These are phyloP conservation scores for Numenius phaeopus DNA, from an alignment of 2,797 vertebrate species.

Conservation along the genomic window DNA sequence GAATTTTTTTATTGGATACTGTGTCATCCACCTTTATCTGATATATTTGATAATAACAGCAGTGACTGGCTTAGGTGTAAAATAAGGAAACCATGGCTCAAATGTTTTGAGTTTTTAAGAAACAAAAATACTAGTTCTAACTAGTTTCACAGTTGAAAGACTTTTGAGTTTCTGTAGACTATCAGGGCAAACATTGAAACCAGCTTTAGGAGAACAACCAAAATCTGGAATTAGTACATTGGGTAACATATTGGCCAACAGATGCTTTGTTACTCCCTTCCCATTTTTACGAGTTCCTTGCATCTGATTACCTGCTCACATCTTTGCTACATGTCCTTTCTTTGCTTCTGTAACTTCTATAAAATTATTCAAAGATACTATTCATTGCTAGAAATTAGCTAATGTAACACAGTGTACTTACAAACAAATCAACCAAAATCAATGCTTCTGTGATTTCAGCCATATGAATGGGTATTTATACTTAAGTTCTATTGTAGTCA, in stretches of 20 bases:
- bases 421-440: neutral
- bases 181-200: neutral
- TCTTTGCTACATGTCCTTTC: neutral
- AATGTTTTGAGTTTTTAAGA: neutral
- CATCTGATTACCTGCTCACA: neutral
- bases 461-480: neutral
- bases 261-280: conserved; percentile 20
- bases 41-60: neutral
- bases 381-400: neutral
- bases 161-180: neutral
- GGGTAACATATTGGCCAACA: conserved; percentile 8
- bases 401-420: neutral
- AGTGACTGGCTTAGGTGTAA: neutral
- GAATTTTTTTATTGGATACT: neutral
- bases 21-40: neutral
- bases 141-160: neutral
- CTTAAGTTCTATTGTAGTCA: neutral
- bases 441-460: neutral
- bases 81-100: neutral
- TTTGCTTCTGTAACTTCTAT: neutral
- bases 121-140: neutral
- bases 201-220: neutral
- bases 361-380: neutral
- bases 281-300: neutral
- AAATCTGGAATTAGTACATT: neutral